Evolutionary conservation across 1,140 invertebrate species (phyloP).

Genomic region (Rhagoletis zephyria): DNA sequence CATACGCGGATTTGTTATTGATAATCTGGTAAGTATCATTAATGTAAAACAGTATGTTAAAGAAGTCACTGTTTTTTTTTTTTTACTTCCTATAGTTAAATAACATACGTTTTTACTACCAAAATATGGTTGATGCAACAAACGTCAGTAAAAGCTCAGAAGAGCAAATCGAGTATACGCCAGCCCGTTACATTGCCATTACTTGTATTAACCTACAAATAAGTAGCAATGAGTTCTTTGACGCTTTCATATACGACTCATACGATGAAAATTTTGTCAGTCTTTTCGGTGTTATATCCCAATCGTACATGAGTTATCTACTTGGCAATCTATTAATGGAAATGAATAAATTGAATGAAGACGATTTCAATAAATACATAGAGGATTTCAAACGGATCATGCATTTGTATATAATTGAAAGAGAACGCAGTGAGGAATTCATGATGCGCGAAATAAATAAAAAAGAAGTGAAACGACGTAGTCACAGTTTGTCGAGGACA

Average conservation of each 20-base stretch:
- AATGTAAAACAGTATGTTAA: neutral
- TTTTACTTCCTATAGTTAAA: constrained; percentile 61
- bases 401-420: constrained; percentile 64
- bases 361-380: constrained; percentile 62
- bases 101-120: constrained; percentile 68
- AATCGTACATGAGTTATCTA: constrained; percentile 69
- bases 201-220: constrained; percentile 63
- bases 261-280: constrained; percentile 61
- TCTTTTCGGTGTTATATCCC: constrained; percentile 66
- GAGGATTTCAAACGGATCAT: constrained; percentile 64
- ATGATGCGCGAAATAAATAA: constrained; percentile 64
- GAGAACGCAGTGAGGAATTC: constrained; percentile 66
- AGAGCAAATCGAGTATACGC: constrained; percentile 60
- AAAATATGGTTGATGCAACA: constrained; percentile 58
- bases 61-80: neutral
- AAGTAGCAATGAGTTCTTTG: constrained; percentile 64
- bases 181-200: constrained; percentile 67
- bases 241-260: constrained; percentile 64
- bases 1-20: constrained; percentile 66
- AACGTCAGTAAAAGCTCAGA: neutral
- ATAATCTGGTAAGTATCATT: constrained; percentile 63
- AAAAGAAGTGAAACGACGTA: constrained; percentile 62
- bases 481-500: constrained; percentile 61
- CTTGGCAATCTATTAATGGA: constrained; percentile 67
- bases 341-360: constrained; percentile 66